phyloP scores from a whole-genome alignment of 2,113 vertebrate species.

The Leucosticte australis region DNA sequence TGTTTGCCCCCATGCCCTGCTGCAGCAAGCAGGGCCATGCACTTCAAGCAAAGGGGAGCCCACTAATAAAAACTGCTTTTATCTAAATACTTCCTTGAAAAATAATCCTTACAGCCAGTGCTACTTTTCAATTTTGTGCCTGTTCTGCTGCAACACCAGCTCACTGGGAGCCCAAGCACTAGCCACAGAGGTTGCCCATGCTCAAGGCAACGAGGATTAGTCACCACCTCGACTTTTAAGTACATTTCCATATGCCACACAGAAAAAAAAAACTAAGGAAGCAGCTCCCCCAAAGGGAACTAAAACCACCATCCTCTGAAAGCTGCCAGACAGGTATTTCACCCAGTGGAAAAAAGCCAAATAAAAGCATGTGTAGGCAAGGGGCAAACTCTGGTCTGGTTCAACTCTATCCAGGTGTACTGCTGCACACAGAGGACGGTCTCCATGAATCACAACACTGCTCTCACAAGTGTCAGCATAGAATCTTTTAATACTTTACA shows the following conservation, averaged over 20 bases:
- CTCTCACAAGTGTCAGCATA: slow-evolving; percentile 66
- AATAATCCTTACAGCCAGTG: not conserved
- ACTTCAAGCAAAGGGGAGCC: not conserved
- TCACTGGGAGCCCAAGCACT: not conserved
- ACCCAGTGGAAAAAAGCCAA: not conserved
- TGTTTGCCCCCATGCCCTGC: fast-evolving
- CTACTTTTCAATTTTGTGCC: not conserved
- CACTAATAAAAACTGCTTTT: not conserved
- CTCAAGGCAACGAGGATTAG: not conserved
- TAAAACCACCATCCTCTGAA: not conserved
- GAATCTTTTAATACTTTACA: slow-evolving; percentile 83
- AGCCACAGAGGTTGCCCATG: not conserved
- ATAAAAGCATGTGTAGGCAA: not conserved
- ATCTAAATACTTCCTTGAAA: not conserved
- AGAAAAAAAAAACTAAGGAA: not conserved
- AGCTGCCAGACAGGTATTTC: not conserved
- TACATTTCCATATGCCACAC: not conserved
- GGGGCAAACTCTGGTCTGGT: not conserved
- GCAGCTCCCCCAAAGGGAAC: not conserved
- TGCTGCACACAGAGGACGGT: not conserved
- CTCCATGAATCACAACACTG: slow-evolving; percentile 19
- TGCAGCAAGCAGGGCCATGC: fast-evolving
- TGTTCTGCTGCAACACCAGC: not conserved
- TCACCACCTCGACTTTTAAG: not conserved
- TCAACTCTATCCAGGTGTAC: not conserved